A percentile compares a stretch with the other conserved stretches of the same genome.
Conservation (phyloP, 2,113 vertebrate genomes). For the Corythornis cristatus region DNA sequence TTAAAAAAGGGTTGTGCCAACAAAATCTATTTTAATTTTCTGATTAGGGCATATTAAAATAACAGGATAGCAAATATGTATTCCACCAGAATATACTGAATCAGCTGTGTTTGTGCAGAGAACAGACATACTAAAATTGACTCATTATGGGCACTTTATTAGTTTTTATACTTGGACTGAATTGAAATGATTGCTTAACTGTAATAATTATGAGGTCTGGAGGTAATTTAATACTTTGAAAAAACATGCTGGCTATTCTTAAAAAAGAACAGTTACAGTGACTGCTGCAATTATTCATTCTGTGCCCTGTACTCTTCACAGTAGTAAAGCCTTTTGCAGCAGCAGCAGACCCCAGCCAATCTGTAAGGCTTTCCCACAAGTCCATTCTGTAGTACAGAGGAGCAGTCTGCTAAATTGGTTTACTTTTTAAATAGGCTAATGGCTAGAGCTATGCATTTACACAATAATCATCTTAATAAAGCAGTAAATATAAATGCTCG, state of each 20-base stretch:
- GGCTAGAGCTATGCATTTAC: background rate
- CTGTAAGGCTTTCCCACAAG: background rate
- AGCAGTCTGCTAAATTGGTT: background rate
- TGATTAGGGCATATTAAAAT: constrained; percentile 41
- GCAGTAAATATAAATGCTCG: background rate
- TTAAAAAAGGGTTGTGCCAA: constrained; percentile 27
- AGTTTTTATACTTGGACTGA: constrained; percentile 44
- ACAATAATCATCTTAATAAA: background rate
- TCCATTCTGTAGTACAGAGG: background rate
- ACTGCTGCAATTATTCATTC: constrained; percentile 13
- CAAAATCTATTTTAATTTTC: constrained; percentile 34
- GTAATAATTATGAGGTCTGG: constrained; percentile 34
- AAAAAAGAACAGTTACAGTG: constrained; percentile 16
- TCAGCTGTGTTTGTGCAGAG: constrained; percentile 38
- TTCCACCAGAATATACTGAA: constrained; percentile 29
- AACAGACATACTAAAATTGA: constrained; percentile 37
- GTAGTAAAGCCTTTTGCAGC: background rate
- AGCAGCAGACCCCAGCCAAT: background rate
- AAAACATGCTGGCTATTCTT: constrained; percentile 44
- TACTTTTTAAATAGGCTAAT: background rate
- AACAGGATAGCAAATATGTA: constrained; percentile 22
- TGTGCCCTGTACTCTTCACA: background rate
- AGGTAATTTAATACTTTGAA: constrained; percentile 48
- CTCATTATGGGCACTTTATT: constrained; percentile 32
- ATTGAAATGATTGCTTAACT: constrained; percentile 58